Percentiles rank a stretch among this genome's conserved stretches.
Evolutionary conservation across 2,888 invertebrate genomes (phyloP).

Genomic region (Sarcophaga subvicina): DNA sequence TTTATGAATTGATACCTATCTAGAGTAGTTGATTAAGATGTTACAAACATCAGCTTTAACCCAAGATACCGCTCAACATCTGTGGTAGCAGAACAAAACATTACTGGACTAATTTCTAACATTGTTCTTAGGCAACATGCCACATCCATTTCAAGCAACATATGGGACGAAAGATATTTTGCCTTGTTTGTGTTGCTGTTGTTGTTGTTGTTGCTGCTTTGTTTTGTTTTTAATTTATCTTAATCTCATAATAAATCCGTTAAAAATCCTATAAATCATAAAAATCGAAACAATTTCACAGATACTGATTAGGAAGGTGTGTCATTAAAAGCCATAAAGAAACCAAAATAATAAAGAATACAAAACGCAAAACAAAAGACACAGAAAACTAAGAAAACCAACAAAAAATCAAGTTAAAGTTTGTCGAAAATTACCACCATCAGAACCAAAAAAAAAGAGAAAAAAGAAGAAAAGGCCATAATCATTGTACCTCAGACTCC

Average conservation of each 20-base stretch:
- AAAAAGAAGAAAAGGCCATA: not conserved
- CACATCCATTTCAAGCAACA: not conserved
- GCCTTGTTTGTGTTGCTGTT: not conserved
- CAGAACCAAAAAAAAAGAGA: not conserved
- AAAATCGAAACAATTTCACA: conserved; percentile 18
- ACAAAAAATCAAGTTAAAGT: conserved; percentile 12
- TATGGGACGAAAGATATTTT: conserved; percentile 16
- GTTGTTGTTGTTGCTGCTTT: conserved; percentile 6
- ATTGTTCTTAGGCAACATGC: conserved; percentile 49
- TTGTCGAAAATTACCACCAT: conserved; percentile 45
- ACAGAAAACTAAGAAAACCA: not conserved
- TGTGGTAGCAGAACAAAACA: conserved; percentile 21
- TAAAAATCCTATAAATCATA: conserved; percentile 69
- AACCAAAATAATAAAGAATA: conserved; percentile 18
- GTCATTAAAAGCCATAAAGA: conserved; percentile 55
- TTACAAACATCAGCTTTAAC: too few species aligned
- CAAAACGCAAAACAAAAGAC: conserved; percentile 2
- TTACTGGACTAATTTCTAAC: conserved; percentile 62
- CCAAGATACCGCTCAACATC: too few species aligned
- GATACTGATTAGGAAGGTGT: conserved; percentile 67
- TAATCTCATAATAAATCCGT: conserved; percentile 68
- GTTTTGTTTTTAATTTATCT: conserved; percentile 63
- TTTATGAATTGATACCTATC: too few species aligned
- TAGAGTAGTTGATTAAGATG: too few species aligned
- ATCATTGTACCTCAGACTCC: not conserved